Base-by-base conservation (phyloP, 2,797 vertebrate genomes). In the Phrynocephalus guinanensis region DNA sequence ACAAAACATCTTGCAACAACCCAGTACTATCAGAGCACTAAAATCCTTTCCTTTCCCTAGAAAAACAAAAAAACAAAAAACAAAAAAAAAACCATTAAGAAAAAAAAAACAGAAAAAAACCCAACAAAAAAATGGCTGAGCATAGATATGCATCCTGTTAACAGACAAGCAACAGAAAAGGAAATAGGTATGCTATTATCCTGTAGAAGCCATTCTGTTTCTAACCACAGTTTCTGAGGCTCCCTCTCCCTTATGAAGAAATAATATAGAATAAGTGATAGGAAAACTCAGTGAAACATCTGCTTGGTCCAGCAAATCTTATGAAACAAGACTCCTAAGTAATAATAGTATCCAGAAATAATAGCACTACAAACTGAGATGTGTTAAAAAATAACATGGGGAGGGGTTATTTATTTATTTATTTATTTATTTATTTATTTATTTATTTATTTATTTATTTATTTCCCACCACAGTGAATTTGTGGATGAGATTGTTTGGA, bases 281-380 rank as follows among this genome's bases (percentile, higher is more conserved):
- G 1, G 22, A 26, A 79, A 1, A 56, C 13, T 30, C 9, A 28
- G 1, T 26, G 84, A 33, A 2, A 7, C 2, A 60, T 48, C 6
- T 56, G 20, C 30, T 3, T 81, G 70, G 81, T 87, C 90, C 86
- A 90, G n/a, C 18, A 92, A 85, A 92, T 68, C 52, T 52, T 52
- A 52, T 52, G 52, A 11, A 52, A 52, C 52, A 7, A 52, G 52
- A 52, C 52, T 52, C 52, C 52, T 85, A 87, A 89, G 91, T 75
- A 87, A 87, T 63, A 84, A 56, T 86, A 91, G 91, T 82, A 44
- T 83, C 85, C 84, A 90, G 18, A 76, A 78, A 30, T 72, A n/a
- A 18, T 92, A 93, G 52, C 52, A 56, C 52, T 56, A 90, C 82
- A 76, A 28, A 28, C 79, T 84, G 20, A 85, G 3, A 79, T 70